Conservation (phyloP, 2,113 vertebrate genomes). For the Neopipo cinnamomea region DNA sequence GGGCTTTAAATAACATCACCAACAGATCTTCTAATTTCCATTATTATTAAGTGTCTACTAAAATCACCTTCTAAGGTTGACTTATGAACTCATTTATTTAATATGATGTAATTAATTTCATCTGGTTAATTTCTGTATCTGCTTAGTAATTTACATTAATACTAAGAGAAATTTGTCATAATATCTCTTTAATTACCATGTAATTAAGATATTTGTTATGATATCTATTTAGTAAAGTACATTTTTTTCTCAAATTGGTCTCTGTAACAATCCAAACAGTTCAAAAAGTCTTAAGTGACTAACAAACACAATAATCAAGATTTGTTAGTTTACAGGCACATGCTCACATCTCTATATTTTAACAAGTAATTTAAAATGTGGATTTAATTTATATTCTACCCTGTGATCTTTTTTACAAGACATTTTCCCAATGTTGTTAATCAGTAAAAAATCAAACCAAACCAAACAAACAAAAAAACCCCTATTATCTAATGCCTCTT, state of each 20-base stretch:
- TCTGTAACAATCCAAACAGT: background rate
- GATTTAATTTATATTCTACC: background rate
- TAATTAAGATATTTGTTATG: background rate
- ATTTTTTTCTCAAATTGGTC: background rate
- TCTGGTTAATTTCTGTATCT: background rate
- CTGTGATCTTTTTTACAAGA: background rate
- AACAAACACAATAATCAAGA: background rate
- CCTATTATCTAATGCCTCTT: background rate
- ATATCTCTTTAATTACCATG: background rate
- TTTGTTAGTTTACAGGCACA: background rate
- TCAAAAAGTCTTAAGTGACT: background rate
- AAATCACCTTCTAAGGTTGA: background rate
- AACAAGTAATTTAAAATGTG: background rate
- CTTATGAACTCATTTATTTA: background rate
- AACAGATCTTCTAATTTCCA: background rate
- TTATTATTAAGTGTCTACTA: background rate
- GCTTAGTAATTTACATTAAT: background rate
- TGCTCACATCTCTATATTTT: background rate
- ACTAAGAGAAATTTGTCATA: background rate
- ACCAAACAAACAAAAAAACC: rapidly evolving
- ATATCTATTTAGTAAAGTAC: background rate
- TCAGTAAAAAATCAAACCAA: background rate
- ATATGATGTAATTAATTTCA: background rate
- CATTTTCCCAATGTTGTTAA: background rate
- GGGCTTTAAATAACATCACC: background rate